These are phyloP conservation scores for Alviniconcha marisindica DNA, from an alignment of 1,140 invertebrate genomes.

Conservation along the genomic window DNA sequence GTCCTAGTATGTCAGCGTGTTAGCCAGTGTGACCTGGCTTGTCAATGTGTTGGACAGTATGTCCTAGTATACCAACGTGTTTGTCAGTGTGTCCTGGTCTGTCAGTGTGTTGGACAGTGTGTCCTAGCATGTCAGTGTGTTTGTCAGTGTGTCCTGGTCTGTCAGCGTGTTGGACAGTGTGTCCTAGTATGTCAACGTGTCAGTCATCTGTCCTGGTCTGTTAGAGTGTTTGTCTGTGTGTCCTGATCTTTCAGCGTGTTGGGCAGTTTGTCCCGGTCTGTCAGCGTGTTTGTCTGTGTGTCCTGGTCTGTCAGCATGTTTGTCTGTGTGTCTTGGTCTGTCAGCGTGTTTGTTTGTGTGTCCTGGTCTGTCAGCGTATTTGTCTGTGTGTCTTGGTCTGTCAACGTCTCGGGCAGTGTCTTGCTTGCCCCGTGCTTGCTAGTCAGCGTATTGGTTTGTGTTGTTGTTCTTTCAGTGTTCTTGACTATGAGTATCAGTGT, in stretches of 20 bases:
- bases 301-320: background rate
- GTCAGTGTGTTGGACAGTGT: conserved; percentile 4
- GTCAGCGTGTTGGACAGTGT: background rate
- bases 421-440: background rate
- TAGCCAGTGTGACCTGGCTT: background rate
- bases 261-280: background rate
- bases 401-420: background rate
- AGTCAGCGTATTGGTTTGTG: background rate
- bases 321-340: background rate
- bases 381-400: background rate
- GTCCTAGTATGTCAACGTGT: background rate
- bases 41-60: background rate
- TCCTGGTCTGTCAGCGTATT: background rate
- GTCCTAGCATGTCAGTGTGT: background rate
- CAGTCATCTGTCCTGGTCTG: background rate
- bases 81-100: conserved; percentile 2
- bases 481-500: background rate
- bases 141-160: conserved; percentile 2
- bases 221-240: conserved; percentile 9
- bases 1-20: background rate
- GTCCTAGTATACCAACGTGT: background rate
- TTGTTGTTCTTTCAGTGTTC: background rate
- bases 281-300: conserved; percentile 9
- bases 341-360: conserved; percentile 7
- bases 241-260: background rate